Evolutionary conservation across 2,113 vertebrate genomes (phyloP), one percentile per base, ranked within the genome.

Genomic region (Brachyhypopomus occidentalis): DNA sequence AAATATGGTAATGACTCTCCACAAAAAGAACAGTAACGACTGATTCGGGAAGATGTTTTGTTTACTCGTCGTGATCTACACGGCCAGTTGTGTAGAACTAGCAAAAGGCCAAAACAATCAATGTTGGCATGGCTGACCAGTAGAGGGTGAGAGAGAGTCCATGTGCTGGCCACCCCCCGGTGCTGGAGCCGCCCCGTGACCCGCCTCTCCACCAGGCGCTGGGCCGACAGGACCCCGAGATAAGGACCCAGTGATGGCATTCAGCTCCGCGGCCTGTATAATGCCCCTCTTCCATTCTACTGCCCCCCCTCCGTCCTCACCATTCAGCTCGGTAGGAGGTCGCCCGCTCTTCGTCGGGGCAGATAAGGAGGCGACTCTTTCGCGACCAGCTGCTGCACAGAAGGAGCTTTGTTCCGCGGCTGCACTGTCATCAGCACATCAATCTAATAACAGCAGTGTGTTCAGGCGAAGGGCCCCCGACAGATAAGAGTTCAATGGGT

Each of bases 401-500:
- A 58, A 34, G 41, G 16, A 52, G 17, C 58, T 78, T 86, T 86
- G 79, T 84, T 36, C 77, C 19, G 48, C 58, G 63, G 78, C 55
- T 34, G 27, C 75, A 60, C 64, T 82, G 72, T 84, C 85, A 82
- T 75, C 72, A 36, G 76, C 69, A 63, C 81, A 80, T 79, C 85
- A 86, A 72, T 75, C 72, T 75, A 84, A 79, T 84, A 84, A 83
- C 74, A 45, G 85, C 52, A 76, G 56, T 59, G 60, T 78, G 72
- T 72, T 73, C 80, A 55, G 45, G 67, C 22, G 45, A 55, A 55
- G 75, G 70, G 67, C 62, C 16, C 30, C 45, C 22, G 66, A 55
- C 55, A 82, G 85, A 82, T 86, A 86, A 84, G 80, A 27, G 77
- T 75, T 84, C 79, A 82, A 73, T 73, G 63, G 76, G 64, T 58